These are phyloP conservation scores for Corythaeola cristata DNA, from an alignment of 2,113 vertebrate genomes.

Conservation along the genomic window DNA sequence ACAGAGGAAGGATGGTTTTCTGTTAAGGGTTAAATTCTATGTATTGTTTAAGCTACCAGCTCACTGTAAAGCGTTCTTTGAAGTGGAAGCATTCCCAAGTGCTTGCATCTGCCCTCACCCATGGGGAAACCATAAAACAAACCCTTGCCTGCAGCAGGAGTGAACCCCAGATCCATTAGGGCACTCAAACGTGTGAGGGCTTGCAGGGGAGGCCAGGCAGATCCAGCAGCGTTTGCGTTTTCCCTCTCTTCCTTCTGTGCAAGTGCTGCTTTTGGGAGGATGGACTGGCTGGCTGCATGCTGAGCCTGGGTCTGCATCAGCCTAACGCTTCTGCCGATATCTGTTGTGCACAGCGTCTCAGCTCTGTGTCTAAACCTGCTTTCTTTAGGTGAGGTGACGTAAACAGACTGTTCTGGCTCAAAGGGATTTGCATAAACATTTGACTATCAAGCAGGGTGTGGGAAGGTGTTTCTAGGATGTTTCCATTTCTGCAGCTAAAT, in stretches of 20 bases:
- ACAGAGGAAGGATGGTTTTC: neutral
- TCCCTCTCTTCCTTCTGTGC: neutral
- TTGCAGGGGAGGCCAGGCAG: neutral
- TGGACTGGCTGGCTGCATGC: neutral
- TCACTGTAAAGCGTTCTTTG: neutral
- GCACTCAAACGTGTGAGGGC: neutral
- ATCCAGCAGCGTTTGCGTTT: neutral
- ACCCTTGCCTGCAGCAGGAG: neutral
- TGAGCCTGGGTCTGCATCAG: neutral
- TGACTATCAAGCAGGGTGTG: neutral
- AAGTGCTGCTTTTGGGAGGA: neutral
- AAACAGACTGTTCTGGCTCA: neutral
- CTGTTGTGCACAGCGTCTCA: neutral
- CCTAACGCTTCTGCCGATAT: neutral
- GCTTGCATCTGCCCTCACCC: neutral
- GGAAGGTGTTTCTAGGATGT: conserved; percentile 43
- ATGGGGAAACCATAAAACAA: neutral
- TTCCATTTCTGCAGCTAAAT: neutral
- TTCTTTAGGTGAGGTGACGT: neutral
- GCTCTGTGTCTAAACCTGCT: neutral
- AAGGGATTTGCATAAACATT: neutral
- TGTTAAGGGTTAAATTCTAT: neutral
- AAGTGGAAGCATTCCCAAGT: neutral
- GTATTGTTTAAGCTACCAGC: neutral
- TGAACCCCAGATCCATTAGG: neutral